Base-by-base conservation (phyloP, 1,140 invertebrate species). In the Meloidogyne hapla region DNA sequence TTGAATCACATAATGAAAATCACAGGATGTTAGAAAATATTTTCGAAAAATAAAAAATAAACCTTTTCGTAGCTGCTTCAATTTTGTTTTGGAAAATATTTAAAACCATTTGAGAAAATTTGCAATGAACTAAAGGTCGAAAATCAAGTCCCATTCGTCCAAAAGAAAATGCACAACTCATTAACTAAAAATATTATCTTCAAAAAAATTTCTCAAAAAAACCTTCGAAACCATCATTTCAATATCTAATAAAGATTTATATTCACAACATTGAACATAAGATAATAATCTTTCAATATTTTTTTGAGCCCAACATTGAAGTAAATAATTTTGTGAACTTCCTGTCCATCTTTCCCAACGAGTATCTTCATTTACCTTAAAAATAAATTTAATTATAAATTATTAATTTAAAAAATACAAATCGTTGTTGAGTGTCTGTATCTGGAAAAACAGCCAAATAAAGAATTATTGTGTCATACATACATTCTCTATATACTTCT, bases 401-500 rank as follows among this genome's bases (percentile, higher is more conserved):
- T 6, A 75, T 3, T 15, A 56, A 33, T 21, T 33, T 28, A 18
- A 33, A 45, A 74, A 13, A 78, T 56, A 85, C 83, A 74, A 79
- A 83, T 77, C 77, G 75, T 26, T 74, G 71, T 23, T 83, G 69
- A 38, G 79, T 68, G 56, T 86, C 86, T 12, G 77, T 38, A 56
- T 87, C 83, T 5, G 84, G 84, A 45, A 86, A 86, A n/a, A 86
- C 84, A 21, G 84, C 87, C 21, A 87, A 77, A 74, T 87, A 86
- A 10, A 86, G 77, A 15, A 86, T 86, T 56, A 86, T 87, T 10
- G 84, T 86, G 65, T 86, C 84, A 65, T 86, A 86, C 84, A 86
- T 86, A 69, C 86, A 84, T 45, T 86, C 84, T 38, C 86, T 65
- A 73, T 86, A 86, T 25, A 85, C 70, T 28, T 86, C 85, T 64